Percentiles rank a stretch among this genome's conserved stretches.
Conservation (phyloP, 2,113 vertebrate genomes). For the Ornithorhynchus anatinus region DNA sequence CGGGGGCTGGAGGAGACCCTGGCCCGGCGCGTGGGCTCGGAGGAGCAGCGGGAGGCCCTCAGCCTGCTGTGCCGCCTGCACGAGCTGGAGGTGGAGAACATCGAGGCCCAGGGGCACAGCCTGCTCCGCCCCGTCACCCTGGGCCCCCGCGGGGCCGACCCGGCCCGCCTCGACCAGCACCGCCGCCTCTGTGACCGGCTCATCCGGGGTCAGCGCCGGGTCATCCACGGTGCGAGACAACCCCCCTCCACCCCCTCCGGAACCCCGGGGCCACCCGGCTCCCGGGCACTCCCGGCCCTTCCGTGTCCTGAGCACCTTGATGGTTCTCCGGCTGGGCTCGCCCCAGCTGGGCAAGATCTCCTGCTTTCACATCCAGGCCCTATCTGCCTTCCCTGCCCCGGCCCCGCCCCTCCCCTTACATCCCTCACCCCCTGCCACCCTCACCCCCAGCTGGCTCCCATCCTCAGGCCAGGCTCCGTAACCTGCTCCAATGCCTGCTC, state of each 20-base stretch:
- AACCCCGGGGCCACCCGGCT: no score
- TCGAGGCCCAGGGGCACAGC: slow-evolving; percentile 78
- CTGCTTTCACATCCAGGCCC: neutral
- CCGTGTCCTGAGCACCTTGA: neutral
- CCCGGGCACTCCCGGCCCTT: neutral
- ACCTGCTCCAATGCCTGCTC: no score
- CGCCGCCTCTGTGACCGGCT: slow-evolving; percentile 83
- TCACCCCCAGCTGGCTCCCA: no score
- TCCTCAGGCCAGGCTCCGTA: no score
- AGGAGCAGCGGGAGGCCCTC: slow-evolving; percentile 83
- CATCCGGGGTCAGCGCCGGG: slow-evolving; percentile 84
- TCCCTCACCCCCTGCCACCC: neutral
- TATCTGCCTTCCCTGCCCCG: fast-evolving
- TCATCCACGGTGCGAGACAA: slow-evolving; percentile 78
- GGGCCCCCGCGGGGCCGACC: slow-evolving; percentile 75
- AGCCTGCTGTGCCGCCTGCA: slow-evolving; percentile 85
- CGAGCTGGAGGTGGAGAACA: slow-evolving; percentile 82
- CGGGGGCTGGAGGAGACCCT: slow-evolving; percentile 79
- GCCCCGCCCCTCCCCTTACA: fast-evolving
- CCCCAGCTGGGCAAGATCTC: neutral
- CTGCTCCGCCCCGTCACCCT: slow-evolving; percentile 83
- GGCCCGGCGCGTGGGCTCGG: slow-evolving; percentile 73
- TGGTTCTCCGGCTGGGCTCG: no score
- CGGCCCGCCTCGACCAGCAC: slow-evolving; percentile 80
- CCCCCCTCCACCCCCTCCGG: fast-evolving